phyloP scores from a whole-genome alignment of 2,888 invertebrate species.

The Brenthis hecate region DNA sequence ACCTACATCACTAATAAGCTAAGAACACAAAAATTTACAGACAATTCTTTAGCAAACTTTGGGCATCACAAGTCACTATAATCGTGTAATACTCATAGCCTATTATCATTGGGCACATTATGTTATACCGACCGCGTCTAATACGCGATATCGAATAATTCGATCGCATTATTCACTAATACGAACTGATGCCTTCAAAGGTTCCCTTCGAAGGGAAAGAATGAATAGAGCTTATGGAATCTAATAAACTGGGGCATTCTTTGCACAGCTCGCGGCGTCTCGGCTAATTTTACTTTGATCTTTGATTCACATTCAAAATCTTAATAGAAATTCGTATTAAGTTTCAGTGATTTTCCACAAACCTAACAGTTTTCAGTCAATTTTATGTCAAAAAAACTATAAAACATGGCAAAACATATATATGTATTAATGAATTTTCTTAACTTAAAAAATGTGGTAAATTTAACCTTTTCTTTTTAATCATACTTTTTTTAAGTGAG shows the following conservation, averaged over 20 bases:
- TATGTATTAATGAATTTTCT: no score
- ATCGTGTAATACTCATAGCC: slow-evolving; percentile 65
- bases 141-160: slow-evolving; percentile 72
- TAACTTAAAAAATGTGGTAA: no score
- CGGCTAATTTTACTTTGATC: slow-evolving; percentile 61
- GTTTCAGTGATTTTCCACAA: no score
- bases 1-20: no score
- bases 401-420: no score
- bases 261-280: slow-evolving; percentile 54
- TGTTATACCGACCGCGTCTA: slow-evolving; percentile 59
- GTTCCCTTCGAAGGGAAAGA: slow-evolving; percentile 68
- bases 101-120: slow-evolving; percentile 75
- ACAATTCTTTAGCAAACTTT: slow-evolving; percentile 49
- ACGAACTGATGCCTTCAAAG: slow-evolving; percentile 70
- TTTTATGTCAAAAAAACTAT: no score
- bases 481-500: no score
- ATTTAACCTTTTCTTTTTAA: no score
- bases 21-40: background rate
- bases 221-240: slow-evolving; percentile 79
- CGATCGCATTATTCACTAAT: slow-evolving; percentile 78
- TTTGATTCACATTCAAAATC: slow-evolving; percentile 28
- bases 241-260: slow-evolving; percentile 79
- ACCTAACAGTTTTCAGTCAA: no score
- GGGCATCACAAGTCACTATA: slow-evolving; percentile 51
- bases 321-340: slow-evolving; percentile 8